These are phyloP conservation scores for Girardinichthys multiradiatus DNA, from an alignment of 2,113 vertebrate species.

Conservation along the genomic window DNA sequence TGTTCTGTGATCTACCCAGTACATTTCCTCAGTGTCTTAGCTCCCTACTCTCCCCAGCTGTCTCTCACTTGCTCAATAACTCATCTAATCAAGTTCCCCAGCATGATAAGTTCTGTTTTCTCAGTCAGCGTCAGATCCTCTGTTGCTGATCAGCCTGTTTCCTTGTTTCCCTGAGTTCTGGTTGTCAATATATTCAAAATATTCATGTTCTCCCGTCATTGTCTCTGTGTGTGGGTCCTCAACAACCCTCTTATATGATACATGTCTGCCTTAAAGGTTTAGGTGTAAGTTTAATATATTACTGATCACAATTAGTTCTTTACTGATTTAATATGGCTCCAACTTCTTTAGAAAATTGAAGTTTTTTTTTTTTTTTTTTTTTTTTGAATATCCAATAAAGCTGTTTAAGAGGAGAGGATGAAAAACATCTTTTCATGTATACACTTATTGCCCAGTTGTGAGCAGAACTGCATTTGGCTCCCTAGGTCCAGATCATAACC, in stretches of 20 bases:
- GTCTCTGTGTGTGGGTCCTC: too few species aligned
- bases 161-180: neutral
- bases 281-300: neutral
- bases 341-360: too few species aligned
- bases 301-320: neutral
- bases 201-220: too few species aligned
- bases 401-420: too few species aligned
- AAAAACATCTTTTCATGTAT: neutral
- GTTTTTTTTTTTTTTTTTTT: too few species aligned
- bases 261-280: too few species aligned
- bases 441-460: neutral
- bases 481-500: neutral
- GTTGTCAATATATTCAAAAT: too few species aligned
- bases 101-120: neutral
- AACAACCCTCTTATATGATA: too few species aligned
- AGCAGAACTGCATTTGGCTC: neutral
- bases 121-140: neutral
- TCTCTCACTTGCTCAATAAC: neutral
- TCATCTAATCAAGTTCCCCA: neutral
- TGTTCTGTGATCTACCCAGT: neutral
- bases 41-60: neutral
- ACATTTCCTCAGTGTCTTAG: too few species aligned
- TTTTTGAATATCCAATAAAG: too few species aligned
- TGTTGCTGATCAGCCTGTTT: neutral
- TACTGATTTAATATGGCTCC: neutral